Evolutionary conservation across 2,797 vertebrate genomes (phyloP), one percentile per base, ranked within the genome.

Genomic region (Hephaestus fuliginosus): DNA sequence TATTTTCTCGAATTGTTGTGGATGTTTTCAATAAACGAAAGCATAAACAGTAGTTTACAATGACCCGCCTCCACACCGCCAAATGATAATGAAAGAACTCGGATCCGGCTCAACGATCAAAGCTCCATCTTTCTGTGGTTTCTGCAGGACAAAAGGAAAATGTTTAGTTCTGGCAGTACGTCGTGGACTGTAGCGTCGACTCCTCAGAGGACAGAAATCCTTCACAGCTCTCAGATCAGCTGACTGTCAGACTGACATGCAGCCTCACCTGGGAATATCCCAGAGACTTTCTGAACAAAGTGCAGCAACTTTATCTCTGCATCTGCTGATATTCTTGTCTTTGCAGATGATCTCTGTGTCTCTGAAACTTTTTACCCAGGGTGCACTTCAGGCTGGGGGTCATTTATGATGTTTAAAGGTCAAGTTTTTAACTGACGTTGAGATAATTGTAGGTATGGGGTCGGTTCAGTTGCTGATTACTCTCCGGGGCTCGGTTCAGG

Each of bases 231-330:
- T 41, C 49, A 43, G 30, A 30, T 46, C 53, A 46, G 39, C 43
- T 70, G 36, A 28, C 43, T 43, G 48, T 9, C 13, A 5, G n/a
- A 33, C 30, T 39, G 33, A 70, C 51, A 72, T 64, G 60, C 43
- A 64, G 52, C 66, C 12, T 51, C 71, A 63, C 57, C 75, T 62
- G 66, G 20, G 12, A 44, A 33, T 36, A 17, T 33, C 63, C 53
- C 5, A 17, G 1, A 41, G 5, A 17, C 1, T 39, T 20, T 12
- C n/a, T 18, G 13, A 39, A 20, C 57, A 9, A 49, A 3, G 43
- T 25, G 12, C 51, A 15, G 1, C 5, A 0, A 22, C 43, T 62
- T 13, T 3, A 62, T 44, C n/a, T 25, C 7, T 39, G 14, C 7
- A 41, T 15, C 46, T 58, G 57, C 33, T 36, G 15, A 48, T 17